A percentile compares a stretch with the other conserved stretches of the same genome.
Conservation (phyloP, 2,888 invertebrate species). For the Xanthia togata region DNA sequence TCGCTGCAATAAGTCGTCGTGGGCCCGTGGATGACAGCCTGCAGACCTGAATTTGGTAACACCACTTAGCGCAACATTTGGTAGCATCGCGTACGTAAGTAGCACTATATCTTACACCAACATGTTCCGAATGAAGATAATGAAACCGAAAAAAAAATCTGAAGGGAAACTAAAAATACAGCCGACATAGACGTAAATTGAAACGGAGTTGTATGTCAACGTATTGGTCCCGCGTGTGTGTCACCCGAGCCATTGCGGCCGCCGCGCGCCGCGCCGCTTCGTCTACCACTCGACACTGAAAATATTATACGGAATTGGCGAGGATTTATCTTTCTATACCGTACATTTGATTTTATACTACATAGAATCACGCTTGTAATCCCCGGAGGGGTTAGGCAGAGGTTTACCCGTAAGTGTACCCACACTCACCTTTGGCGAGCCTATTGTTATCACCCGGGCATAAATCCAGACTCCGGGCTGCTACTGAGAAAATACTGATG, state of each 20-base stretch:
- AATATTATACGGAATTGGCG: conserved; percentile 6
- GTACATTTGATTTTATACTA: not conserved
- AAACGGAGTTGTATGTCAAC: conserved; percentile 37
- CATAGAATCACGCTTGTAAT: too few relatives aligned
- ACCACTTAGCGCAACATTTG: not conserved
- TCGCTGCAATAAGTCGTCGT: not conserved
- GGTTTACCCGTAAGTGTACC: too few relatives aligned
- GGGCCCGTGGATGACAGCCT: too few relatives aligned
- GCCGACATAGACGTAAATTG: conserved; percentile 21
- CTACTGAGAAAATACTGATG: too few relatives aligned
- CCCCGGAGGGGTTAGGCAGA: too few relatives aligned
- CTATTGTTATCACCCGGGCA: too few relatives aligned
- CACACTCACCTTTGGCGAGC: too few relatives aligned
- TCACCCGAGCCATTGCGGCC: conserved; percentile 36
- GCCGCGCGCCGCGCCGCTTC: conserved; percentile 3
- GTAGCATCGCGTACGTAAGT: not conserved
- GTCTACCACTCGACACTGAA: conserved; percentile 16
- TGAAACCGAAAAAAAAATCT: not conserved
- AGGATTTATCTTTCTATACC: not conserved
- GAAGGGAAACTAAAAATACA: not conserved
- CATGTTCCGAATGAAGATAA: not conserved
- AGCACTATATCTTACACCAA: not conserved
- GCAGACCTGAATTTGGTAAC: too few relatives aligned
- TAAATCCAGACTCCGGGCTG: too few relatives aligned
- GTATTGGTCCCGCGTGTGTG: conserved; percentile 38